These are phyloP conservation scores for Anarhynchus alexandrinus DNA, from an alignment of 2,113 vertebrate genomes.

Conservation along the genomic window DNA sequence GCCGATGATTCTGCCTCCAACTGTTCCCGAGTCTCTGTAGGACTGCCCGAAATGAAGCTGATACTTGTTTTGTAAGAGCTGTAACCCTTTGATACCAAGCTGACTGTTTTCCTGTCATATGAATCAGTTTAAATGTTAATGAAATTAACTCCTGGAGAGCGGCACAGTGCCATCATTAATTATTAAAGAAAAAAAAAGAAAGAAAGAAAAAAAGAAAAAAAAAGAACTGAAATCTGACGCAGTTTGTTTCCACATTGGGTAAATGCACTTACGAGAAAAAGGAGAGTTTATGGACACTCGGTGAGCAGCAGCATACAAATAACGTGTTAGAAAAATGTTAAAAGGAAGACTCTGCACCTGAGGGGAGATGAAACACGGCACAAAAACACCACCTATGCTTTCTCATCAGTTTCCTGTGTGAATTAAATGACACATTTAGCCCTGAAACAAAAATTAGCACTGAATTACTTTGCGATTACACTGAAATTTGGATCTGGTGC, in stretches of 20 bases:
- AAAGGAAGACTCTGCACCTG: neutral
- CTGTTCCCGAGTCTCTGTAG: neutral
- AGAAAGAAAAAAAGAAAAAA: neutral
- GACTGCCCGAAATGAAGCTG: neutral
- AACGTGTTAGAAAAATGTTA: neutral
- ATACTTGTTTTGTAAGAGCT: neutral
- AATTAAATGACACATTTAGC: neutral
- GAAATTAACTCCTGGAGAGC: neutral
- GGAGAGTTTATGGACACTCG: neutral
- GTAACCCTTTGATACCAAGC: neutral
- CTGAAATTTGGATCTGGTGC: neutral
- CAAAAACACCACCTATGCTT: neutral
- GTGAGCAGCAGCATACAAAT: neutral
- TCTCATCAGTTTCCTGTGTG: neutral
- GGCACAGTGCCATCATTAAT: neutral
- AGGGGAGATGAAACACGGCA: neutral
- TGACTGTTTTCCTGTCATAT: neutral
- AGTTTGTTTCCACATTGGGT: neutral
- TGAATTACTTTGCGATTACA: neutral
- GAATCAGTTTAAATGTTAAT: neutral
- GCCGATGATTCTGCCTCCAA: neutral
- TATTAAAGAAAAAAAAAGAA: neutral
- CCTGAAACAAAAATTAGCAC: neutral
- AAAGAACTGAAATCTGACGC: neutral
- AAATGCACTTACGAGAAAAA: neutral